Percentiles rank a stretch among this genome's conserved stretches.
Evolutionary conservation across 2,797 vertebrate genomes (phyloP).

Genomic region (Chelonia mydas): DNA sequence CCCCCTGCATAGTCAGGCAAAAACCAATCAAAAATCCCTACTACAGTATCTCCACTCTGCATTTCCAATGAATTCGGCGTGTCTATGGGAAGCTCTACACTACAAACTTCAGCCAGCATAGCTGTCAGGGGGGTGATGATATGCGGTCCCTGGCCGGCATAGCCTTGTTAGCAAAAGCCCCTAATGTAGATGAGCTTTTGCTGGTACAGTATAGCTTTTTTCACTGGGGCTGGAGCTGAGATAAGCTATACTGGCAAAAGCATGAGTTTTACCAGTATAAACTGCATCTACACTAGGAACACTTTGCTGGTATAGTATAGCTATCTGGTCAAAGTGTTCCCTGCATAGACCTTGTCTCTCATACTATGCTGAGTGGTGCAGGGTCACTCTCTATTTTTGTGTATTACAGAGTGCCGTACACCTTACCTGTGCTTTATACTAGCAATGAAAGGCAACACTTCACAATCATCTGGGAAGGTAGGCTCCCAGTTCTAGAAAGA

Average conservation of each 20-base stretch:
- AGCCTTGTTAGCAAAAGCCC: too few relatives aligned
- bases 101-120: neutral
- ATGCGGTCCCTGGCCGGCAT: too few relatives aligned
- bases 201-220: neutral
- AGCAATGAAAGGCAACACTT: conserved; percentile 8
- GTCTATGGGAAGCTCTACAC: neutral
- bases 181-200: neutral
- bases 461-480: conserved; percentile 30
- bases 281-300: neutral
- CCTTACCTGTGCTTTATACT: neutral
- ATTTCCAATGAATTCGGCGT: neutral
- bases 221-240: neutral
- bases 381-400: neutral
- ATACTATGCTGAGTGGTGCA: neutral
- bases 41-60: neutral
- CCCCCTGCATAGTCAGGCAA: neutral
- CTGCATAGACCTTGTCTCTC: neutral
- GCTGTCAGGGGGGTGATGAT: neutral
- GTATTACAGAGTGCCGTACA: neutral
- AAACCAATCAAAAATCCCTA: neutral
- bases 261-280: neutral
- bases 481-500: neutral
- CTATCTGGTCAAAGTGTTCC: neutral
- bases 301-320: neutral
- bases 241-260: neutral